Evolutionary conservation across 2,888 invertebrate genomes (phyloP).

Genomic region (Parnassius smintheus): DNA sequence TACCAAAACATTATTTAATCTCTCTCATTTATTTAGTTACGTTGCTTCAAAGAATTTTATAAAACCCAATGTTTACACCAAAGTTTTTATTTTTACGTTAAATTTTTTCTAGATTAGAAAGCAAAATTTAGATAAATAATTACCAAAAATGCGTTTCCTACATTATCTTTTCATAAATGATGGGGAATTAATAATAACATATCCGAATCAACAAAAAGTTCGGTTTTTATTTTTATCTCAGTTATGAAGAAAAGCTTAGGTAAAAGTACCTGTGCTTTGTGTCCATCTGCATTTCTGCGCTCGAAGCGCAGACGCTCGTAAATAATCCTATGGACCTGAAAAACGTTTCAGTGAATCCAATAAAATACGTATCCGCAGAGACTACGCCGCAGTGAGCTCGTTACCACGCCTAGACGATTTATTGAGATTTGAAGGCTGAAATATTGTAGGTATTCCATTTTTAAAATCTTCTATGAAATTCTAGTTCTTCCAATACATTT

Average conservation of each 20-base stretch:
- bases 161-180: no score
- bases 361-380: constrained; percentile 81
- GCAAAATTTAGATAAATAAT: no score
- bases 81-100: no score
- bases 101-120: no score
- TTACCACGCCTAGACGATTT: constrained; percentile 80
- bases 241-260: constrained; percentile 31
- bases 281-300: constrained; percentile 78
- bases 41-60: no score
- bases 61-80: no score
- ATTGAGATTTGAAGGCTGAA: constrained; percentile 80
- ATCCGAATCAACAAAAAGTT: constrained; percentile 15
- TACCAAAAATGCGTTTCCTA: no score
- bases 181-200: constrained; percentile 11
- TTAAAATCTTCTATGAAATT: constrained; percentile 74
- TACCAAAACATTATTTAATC: no score
- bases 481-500: constrained; percentile 41
- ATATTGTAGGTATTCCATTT: constrained; percentile 77
- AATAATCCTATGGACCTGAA: constrained; percentile 80
- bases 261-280: constrained; percentile 41
- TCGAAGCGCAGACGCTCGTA: constrained; percentile 73
- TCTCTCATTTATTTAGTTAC: no score
- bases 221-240: constrained; percentile 24
- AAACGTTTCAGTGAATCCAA: constrained; percentile 81
- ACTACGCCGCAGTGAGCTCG: constrained; percentile 78